Conservation (phyloP, 2,888 invertebrate genomes). For the Ormyrus pomaceus region DNA sequence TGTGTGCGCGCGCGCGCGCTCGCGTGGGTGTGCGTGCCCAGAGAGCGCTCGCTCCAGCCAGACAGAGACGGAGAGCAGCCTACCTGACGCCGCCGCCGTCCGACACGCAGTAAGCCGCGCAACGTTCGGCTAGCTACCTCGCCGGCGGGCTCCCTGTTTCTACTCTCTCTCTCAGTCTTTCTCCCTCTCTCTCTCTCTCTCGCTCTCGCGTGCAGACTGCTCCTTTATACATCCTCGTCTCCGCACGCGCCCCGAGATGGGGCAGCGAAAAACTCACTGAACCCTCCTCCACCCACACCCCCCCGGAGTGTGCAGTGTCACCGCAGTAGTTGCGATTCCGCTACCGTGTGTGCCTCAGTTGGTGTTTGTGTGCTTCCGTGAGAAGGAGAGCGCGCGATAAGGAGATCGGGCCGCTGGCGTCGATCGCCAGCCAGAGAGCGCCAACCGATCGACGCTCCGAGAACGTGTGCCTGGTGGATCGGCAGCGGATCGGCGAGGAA, state of each 20-base stretch:
- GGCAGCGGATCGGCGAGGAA: constrained; percentile 33
- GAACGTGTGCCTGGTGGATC: not conserved
- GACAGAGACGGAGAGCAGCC: constrained; percentile 63
- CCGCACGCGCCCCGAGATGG: constrained; percentile 13
- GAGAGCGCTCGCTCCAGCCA: not conserved
- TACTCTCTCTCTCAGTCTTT: too few relatives aligned
- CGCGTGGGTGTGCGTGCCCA: constrained; percentile 69
- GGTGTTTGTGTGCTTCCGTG: constrained; percentile 75
- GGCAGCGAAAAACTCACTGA: too few relatives aligned
- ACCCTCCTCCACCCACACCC: too few relatives aligned
- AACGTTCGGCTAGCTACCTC: constrained; percentile 56
- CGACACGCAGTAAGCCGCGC: constrained; percentile 73
- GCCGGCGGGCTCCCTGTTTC: not conserved
- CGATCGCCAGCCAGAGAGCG: too few relatives aligned
- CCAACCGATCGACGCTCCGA: too few relatives aligned
- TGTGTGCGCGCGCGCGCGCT: constrained; percentile 43
- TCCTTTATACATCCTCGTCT: constrained; percentile 11
- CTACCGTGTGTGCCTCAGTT: too few relatives aligned
- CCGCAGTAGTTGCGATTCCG: too few relatives aligned
- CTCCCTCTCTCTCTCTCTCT: not conserved
- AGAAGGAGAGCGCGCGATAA: constrained; percentile 74
- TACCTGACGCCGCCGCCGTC: constrained; percentile 73
- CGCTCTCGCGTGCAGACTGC: constrained; percentile 4
- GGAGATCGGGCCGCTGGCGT: not conserved
- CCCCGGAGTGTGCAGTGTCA: too few relatives aligned